Base-by-base conservation (phyloP, 2,888 invertebrate species). In the Myathropa florea region DNA sequence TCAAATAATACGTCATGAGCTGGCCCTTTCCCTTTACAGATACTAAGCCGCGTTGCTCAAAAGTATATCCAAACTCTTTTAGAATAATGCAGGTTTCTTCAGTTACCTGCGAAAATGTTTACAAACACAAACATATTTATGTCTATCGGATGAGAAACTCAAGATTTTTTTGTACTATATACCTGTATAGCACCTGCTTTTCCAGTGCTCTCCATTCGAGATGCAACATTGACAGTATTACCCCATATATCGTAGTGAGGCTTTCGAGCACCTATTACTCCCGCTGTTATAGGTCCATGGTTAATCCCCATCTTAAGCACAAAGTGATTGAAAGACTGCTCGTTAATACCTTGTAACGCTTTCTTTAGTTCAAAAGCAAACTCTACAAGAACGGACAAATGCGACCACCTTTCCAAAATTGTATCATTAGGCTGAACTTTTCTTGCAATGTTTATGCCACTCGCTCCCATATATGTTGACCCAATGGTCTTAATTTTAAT, bases 201-300 rank as follows among this genome's bases (percentile, higher is more conserved):
- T 85, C 99, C 99, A 0, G 98, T 98, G 91, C 98, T 98, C 92
- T 99, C 99, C 99, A 99, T 99, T 80, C 98, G 94, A 0, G 98
- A 98, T 6, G 99, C 98, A 0, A 99, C 98, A 91, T 99, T 99
- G 18, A 98, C 98, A 0, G 98, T 98, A 91, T 98, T 98, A 1
- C 98, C 98, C 98, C 98, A 98, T 90, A 98, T 98, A 92, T 98
- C 98, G 91, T 98, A 98, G 92, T 98, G 98, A 0, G 98, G 98
- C 91, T 98, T 98, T 70, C 97, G 94, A 0, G 98, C 98, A 14
- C 98, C 98, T 89, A 98, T 98, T 4, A 98, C 98, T 0, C 98
- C 98, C 0, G 98, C 98, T 0, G 97, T 98, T 84, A 98, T 97
- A 12, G 98, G 98, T 0, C 98, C 98, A 92, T 98, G 98, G 94